Evolutionary conservation across 1,140 invertebrate genomes (phyloP), one percentile per base, ranked within the genome.

Genomic region (Odontomachus brunneus): DNA sequence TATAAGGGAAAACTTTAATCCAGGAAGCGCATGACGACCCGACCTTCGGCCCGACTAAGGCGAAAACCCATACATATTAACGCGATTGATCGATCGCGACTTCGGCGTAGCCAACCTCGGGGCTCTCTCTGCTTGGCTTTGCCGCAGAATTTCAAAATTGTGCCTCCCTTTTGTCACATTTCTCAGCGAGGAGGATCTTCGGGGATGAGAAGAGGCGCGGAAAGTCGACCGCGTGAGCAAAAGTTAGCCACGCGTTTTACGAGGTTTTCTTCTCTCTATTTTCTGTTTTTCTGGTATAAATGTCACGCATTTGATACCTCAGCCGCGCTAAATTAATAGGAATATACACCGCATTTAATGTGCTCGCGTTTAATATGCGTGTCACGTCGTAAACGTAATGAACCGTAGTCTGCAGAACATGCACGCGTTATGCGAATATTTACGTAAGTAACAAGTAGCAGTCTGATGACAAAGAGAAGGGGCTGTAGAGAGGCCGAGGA

Each of bases 41-140:
- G 24, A 22, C 51, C 48, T 60, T 26, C 49, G 22, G 57, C 63
- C 49, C 33, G 65, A 48, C 75, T 49, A 73, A 26, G 71, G 62
- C 49, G 15, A 12, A 82, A 48, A 11, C 57, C 57, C 84, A 88
- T 90, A 81, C 84, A 89, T 90, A 88, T 89, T 90, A 89, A 90
- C 84, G 73, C n/a, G 33, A 75, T 60, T 71, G 69, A 83, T 82
- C 83, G 81, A 85, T 73, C 74, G 51, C 29, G 51, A 60, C 12
- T n/a, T 24, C 71, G 38, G 51, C 9, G 4, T 17, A n/a, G 2
- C 17, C 19, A 24, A 51, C 38, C 59, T 59, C 38, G 26, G 17
- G 17, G 29, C 29, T 2, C 2, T 33, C 29, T 55, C 22, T 12
- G 15, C 24, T 33, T 24, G 49, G 5, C 19, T 1, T 33, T 48